phyloP scores from a whole-genome alignment of 2,797 vertebrate genomes.

The Accipiter badius region DNA sequence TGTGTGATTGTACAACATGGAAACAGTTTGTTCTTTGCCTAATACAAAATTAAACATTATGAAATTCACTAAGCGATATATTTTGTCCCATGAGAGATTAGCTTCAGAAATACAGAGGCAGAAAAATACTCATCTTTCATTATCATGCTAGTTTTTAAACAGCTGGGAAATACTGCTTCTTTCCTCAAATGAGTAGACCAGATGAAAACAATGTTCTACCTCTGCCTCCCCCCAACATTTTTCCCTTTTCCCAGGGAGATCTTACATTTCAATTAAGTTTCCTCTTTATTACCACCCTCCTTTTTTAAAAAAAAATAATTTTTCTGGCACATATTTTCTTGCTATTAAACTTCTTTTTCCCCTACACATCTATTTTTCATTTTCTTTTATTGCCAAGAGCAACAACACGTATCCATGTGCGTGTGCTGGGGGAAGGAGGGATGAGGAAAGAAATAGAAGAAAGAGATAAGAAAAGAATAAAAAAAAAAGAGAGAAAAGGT shows the following conservation, averaged over 20 bases:
- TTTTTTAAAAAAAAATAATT: too few species aligned
- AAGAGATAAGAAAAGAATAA: background rate
- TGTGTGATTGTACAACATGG: background rate
- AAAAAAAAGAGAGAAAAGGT: background rate
- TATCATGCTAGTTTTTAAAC: background rate
- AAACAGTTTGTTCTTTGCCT: background rate
- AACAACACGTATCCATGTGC: rapidly evolving
- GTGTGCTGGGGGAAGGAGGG: background rate
- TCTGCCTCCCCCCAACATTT: background rate
- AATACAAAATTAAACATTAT: background rate
- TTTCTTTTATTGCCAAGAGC: background rate
- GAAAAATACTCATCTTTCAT: background rate
- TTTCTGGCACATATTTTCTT: background rate
- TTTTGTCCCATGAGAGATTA: background rate
- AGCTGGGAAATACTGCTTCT: background rate
- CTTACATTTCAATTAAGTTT: background rate
- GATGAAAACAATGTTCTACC: background rate
- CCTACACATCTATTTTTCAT: background rate
- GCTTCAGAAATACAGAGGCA: background rate
- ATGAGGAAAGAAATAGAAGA: background rate
- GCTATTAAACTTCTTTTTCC: background rate
- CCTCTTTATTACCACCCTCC: background rate
- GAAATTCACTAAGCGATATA: background rate
- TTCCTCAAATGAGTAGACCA: background rate
- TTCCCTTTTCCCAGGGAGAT: background rate